Percentiles rank a stretch among this genome's conserved stretches.
These are phyloP conservation scores for Oxyruncus cristatus DNA, from an alignment of 2,113 vertebrate genomes.

Conservation along the genomic window DNA sequence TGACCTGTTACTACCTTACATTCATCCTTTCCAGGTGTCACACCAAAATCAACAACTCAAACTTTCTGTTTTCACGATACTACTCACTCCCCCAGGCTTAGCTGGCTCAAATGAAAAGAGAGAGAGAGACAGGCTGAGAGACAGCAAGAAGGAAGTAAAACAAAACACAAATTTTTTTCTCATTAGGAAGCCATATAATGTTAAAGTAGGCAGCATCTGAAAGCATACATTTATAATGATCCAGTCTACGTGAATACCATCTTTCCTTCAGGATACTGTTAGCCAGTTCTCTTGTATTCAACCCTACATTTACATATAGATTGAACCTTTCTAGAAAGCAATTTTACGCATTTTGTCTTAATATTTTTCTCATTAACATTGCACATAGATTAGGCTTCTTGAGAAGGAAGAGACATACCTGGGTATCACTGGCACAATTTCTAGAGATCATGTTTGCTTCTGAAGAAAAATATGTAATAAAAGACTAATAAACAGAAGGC, in stretches of 20 bases:
- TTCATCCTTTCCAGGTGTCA: background rate
- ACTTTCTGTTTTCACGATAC: background rate
- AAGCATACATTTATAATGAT: conserved; percentile 48
- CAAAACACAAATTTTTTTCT: background rate
- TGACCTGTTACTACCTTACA: background rate
- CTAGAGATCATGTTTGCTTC: conserved; percentile 3
- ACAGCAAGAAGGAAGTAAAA: background rate
- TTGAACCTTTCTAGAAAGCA: conserved; percentile 62
- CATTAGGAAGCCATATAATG: conserved; percentile 11
- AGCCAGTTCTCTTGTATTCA: conserved; percentile 24
- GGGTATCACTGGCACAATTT: conserved; percentile 19
- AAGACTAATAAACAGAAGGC: background rate
- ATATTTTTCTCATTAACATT: conserved; percentile 62
- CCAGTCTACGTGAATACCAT: background rate
- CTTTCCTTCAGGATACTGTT: conserved; percentile 37
- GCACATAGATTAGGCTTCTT: conserved; percentile 42
- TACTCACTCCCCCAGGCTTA: background rate
- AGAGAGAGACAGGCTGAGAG: background rate
- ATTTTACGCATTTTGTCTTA: conserved; percentile 68
- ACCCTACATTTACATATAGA: conserved; percentile 65
- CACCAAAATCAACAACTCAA: background rate
- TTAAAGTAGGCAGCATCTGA: conserved; percentile 26
- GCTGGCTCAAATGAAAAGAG: background rate
- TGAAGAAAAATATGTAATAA: background rate
- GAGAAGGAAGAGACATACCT: conserved; percentile 24